Conservation (phyloP, 2,888 invertebrate genomes). For the Cryptocheilus praepositus region DNA sequence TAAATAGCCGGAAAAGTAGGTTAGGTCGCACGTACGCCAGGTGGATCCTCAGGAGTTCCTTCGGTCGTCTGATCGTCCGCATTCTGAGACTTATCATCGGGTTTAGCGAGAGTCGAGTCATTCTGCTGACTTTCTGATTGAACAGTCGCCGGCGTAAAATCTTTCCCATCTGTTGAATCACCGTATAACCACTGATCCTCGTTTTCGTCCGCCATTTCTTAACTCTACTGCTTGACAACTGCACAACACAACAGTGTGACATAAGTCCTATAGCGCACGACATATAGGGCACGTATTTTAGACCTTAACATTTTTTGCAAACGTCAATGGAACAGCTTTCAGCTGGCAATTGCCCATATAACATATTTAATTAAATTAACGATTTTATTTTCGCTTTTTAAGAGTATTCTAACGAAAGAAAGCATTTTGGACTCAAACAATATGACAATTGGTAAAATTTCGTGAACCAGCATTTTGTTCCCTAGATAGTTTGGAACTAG, state of each 20-base stretch:
- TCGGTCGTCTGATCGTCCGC: constrained; percentile 56
- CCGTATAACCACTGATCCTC: constrained; percentile 94
- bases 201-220: constrained; percentile 83
- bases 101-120: constrained; percentile 53
- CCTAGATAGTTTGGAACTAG: too few relatives aligned
- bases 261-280: too few relatives aligned
- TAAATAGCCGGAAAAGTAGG: constrained; percentile 47
- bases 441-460: too few relatives aligned
- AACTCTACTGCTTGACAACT: constrained; percentile 4
- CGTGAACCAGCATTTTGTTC: too few relatives aligned
- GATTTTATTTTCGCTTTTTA: too few relatives aligned
- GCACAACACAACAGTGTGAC: not conserved
- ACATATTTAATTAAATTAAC: too few relatives aligned
- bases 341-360: too few relatives aligned
- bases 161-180: constrained; percentile 79
- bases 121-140: constrained; percentile 64
- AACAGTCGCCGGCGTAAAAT: constrained; percentile 60
- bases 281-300: too few relatives aligned
- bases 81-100: constrained; percentile 61
- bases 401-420: too few relatives aligned
- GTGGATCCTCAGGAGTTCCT: constrained; percentile 26
- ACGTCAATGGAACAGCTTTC: too few relatives aligned
- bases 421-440: too few relatives aligned
- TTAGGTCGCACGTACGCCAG: constrained; percentile 64
- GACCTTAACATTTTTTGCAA: too few relatives aligned